Percentiles rank a stretch among this genome's conserved stretches.
phyloP scores from a whole-genome alignment of 2,113 vertebrate species.

The Oncorhynchus nerka region DNA sequence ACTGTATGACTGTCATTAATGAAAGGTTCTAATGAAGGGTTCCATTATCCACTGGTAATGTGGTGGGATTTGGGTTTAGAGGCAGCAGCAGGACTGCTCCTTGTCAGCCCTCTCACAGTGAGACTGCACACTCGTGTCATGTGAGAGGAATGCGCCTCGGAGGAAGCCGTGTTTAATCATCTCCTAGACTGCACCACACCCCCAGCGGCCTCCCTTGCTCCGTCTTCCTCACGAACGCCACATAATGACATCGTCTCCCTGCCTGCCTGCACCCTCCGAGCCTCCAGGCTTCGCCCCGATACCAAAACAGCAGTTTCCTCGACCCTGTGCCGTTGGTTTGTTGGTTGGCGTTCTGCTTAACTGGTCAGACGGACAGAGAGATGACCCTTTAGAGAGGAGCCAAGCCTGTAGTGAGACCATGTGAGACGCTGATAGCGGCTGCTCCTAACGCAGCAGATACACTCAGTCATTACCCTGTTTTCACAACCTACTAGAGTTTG shows the following conservation, averaged over 20 bases:
- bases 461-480: neutral
- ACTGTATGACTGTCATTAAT: constrained; percentile 3
- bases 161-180: constrained; percentile 10
- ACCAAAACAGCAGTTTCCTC: neutral
- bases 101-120: neutral
- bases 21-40: constrained; percentile 15
- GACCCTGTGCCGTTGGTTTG: neutral
- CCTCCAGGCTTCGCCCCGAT: neutral
- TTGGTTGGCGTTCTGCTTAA: neutral
- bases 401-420: neutral
- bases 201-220: neutral
- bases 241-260: constrained; percentile 11
- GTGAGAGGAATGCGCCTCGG: constrained; percentile 4
- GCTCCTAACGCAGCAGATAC: neutral
- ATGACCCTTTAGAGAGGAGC: neutral
- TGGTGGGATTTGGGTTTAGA: neutral
- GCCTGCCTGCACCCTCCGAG: neutral
- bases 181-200: neutral
- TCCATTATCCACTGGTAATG: constrained; percentile 6
- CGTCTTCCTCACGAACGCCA: neutral
- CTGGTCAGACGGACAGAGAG: neutral
- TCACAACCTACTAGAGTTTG: constrained; percentile 8
- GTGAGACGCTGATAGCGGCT: neutral
- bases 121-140: constrained; percentile 2
- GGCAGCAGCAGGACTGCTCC: neutral